Percentiles rank a stretch among this genome's conserved stretches.
These are phyloP conservation scores for Limnephilus auricula DNA, from an alignment of 2,888 invertebrate species.

Conservation along the genomic window DNA sequence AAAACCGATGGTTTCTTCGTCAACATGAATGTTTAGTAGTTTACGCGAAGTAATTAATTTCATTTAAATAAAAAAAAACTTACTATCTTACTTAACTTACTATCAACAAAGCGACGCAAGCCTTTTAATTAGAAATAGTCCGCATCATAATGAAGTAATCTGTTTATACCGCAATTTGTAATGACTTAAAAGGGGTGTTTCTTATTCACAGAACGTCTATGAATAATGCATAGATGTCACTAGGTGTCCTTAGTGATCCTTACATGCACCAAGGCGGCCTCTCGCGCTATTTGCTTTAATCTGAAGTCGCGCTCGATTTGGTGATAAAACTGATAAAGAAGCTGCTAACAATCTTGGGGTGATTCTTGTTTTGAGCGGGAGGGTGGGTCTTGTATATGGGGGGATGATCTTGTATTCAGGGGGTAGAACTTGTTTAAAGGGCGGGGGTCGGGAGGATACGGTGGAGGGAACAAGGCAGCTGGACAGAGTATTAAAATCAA, in stretches of 20 bases:
- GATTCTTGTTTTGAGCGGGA: neutral
- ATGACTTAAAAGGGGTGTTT: neutral
- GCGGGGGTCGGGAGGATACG: neutral
- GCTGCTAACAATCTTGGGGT: slow-evolving; percentile 23
- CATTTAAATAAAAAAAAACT: too few species aligned
- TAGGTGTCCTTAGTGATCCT: neutral
- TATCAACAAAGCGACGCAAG: neutral
- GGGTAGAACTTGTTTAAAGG: neutral
- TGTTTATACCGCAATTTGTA: neutral
- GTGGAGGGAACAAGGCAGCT: slow-evolving; percentile 7
- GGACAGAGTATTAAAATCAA: slow-evolving; percentile 33
- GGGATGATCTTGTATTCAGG: neutral
- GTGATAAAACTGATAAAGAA: slow-evolving; percentile 56
- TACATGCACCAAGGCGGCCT: neutral
- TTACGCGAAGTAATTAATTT: too few species aligned
- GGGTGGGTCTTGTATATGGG: neutral
- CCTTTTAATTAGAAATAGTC: neutral
- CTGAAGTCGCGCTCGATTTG: slow-evolving; percentile 48
- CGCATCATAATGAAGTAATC: neutral
- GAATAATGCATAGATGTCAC: slow-evolving; percentile 2
- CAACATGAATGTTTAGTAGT: too few species aligned
- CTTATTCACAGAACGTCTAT: neutral
- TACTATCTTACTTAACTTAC: too few species aligned
- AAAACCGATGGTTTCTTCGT: too few species aligned
- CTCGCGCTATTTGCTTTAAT: slow-evolving; percentile 49